phyloP scores from a whole-genome alignment of 2,113 vertebrate genomes.

The Nyctibius bracteatus region DNA sequence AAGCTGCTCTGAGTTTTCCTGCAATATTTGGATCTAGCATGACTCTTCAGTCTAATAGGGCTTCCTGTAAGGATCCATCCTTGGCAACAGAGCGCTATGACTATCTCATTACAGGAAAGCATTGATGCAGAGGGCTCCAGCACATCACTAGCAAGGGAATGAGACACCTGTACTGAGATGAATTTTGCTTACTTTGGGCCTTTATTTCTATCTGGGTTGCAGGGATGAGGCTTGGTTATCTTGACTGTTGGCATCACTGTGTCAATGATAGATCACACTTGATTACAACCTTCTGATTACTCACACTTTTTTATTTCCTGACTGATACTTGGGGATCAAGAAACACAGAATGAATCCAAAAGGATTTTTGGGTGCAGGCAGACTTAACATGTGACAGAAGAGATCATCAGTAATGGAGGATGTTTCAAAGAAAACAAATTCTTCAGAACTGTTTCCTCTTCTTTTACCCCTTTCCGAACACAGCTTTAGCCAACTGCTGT shows the following conservation, averaged over 20 bases:
- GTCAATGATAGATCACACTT: neutral
- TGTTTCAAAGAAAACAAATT: neutral
- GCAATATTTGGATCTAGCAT: neutral
- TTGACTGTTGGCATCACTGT: neutral
- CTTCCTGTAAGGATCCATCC: neutral
- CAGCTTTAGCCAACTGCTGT: neutral
- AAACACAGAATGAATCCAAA: neutral
- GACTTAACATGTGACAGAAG: neutral
- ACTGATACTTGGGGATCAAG: neutral
- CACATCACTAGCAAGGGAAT: neutral
- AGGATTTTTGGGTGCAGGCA: neutral
- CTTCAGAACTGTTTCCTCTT: neutral
- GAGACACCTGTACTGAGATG: neutral
- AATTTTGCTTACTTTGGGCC: neutral
- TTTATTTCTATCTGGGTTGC: neutral
- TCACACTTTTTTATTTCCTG: neutral
- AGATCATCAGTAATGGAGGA: neutral
- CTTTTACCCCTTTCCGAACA: neutral
- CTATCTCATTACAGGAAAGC: neutral
- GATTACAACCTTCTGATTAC: neutral
- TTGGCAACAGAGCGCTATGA: accelerated
- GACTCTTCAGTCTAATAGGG: neutral
- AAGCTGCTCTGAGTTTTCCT: neutral
- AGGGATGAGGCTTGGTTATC: neutral
- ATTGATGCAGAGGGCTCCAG: neutral